Conservation (phyloP, 1,140 invertebrate species). For the Drosophila kepulauana region DNA sequence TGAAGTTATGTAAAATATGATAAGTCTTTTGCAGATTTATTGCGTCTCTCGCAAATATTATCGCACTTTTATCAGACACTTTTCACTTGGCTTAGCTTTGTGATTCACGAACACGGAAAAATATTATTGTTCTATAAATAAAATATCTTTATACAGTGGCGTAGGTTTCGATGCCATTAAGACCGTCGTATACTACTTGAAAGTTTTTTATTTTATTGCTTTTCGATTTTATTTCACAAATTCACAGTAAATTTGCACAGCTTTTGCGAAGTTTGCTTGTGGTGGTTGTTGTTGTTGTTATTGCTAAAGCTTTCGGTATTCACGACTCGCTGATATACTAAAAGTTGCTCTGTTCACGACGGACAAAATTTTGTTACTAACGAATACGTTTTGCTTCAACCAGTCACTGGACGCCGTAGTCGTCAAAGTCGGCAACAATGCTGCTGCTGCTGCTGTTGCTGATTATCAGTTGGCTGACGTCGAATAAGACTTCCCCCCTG, state of each 20-base stretch:
- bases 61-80: conserved; percentile 27
- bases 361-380: conserved; percentile 77
- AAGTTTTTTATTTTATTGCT: background rate
- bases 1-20: conserved; percentile 26
- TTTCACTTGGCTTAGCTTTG: conserved; percentile 27
- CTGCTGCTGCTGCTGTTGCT: conserved; percentile 13
- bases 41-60: conserved; percentile 65
- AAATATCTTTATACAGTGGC: conserved; percentile 73
- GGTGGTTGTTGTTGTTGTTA: conserved; percentile 45
- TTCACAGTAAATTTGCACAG: conserved; percentile 60
- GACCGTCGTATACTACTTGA: conserved; percentile 28
- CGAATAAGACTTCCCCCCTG: conserved; percentile 7
- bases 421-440: conserved; percentile 31
- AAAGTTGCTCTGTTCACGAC: conserved; percentile 71
- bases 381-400: conserved; percentile 32
- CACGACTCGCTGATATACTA: conserved; percentile 37
- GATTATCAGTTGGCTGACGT: conserved; percentile 53
- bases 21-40: conserved; percentile 18
- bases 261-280: conserved; percentile 30
- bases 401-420: conserved; percentile 45
- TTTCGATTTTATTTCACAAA: conserved; percentile 63
- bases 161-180: conserved; percentile 80
- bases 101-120: conserved; percentile 34
- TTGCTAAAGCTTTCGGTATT: conserved; percentile 32
- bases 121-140: conserved; percentile 77